phyloP scores from a whole-genome alignment of 2,888 invertebrate species.

The Watsonalla cultraria region DNA sequence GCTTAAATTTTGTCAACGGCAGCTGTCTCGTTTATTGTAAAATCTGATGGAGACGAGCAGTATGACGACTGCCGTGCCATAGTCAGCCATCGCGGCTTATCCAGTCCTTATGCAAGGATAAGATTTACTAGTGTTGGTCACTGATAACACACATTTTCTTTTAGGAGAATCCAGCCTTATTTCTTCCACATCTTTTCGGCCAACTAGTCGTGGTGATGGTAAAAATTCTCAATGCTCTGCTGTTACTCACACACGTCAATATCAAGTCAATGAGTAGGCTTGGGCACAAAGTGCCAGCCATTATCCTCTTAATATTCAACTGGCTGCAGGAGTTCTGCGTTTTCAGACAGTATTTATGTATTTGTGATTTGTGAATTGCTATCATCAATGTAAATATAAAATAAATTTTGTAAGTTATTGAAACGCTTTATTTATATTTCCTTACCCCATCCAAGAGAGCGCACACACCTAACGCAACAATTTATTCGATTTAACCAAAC shows the following conservation, averaged over 20 bases:
- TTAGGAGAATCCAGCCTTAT: constrained; percentile 60
- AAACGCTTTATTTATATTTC: no score
- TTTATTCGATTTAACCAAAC: no score
- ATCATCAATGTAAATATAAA: not conserved
- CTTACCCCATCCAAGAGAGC: no score
- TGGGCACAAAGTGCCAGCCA: constrained; percentile 32
- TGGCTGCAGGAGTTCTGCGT: constrained; percentile 66
- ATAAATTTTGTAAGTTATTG: not conserved
- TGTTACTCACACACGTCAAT: constrained; percentile 33
- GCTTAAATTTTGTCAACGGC: no score
- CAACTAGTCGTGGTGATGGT: constrained; percentile 41
- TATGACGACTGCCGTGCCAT: no score
- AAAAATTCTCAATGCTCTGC: constrained; percentile 36
- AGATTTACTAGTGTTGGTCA: no score
- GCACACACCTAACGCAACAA: no score
- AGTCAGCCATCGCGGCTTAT: no score
- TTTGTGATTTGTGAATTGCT: constrained; percentile 50
- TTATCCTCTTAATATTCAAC: constrained; percentile 51
- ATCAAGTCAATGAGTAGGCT: constrained; percentile 31
- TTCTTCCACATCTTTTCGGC: constrained; percentile 51
- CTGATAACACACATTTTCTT: constrained; percentile 17
- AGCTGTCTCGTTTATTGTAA: no score
- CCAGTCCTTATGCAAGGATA: no score
- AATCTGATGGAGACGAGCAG: no score
- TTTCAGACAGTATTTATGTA: constrained; percentile 49